Percentiles rank a stretch among this genome's conserved stretches.
Evolutionary conservation across 2,797 vertebrate genomes (phyloP).

Genomic region (Numenius phaeopus): DNA sequence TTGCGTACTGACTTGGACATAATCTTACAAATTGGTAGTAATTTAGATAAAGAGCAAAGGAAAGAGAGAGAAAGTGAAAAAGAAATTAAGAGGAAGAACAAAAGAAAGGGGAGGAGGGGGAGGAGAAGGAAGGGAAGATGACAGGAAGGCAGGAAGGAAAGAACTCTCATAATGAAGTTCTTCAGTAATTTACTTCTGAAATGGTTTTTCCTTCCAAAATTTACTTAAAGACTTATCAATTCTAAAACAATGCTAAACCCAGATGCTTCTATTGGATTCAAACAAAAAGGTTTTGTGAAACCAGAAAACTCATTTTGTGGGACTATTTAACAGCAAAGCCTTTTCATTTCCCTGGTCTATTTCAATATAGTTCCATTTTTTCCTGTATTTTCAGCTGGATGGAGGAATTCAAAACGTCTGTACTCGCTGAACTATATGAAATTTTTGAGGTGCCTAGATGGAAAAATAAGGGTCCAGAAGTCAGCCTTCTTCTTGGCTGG

Average conservation of each 20-base stretch:
- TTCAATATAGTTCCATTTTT: background rate
- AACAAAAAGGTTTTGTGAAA: background rate
- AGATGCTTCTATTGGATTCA: slow-evolving; percentile 1
- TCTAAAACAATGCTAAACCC: background rate
- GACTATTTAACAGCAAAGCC: background rate
- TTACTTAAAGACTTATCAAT: background rate
- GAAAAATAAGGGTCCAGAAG: background rate
- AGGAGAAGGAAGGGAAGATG: background rate
- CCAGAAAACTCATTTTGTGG: background rate
- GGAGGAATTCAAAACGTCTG: background rate
- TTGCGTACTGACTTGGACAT: background rate
- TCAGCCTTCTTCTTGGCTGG: background rate
- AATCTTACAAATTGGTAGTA: background rate
- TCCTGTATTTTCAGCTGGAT: background rate
- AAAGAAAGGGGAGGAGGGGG: background rate
- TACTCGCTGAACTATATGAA: background rate
- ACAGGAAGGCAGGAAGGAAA: slow-evolving; percentile 6
- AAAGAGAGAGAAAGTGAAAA: background rate
- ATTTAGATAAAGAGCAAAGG: background rate
- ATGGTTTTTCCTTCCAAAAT: background rate
- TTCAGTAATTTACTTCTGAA: slow-evolving; percentile 12
- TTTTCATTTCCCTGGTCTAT: background rate
- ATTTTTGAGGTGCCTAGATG: background rate
- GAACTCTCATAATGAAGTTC: background rate
- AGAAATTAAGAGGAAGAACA: background rate